Evolutionary conservation across 2,113 vertebrate species (phyloP).

Genomic region (Prunella fulvescens): DNA sequence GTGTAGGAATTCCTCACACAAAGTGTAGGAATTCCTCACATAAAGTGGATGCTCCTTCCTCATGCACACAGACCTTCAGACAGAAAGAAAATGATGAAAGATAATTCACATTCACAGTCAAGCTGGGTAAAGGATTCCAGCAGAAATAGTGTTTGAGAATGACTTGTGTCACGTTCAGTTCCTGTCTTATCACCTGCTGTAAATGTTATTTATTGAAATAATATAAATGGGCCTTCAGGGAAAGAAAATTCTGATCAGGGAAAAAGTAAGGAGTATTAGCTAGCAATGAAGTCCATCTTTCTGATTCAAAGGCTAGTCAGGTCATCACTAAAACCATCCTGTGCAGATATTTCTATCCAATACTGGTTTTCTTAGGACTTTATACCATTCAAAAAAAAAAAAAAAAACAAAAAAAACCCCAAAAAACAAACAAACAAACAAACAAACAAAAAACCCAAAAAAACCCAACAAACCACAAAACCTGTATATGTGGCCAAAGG

Average conservation of each 20-base stretch:
- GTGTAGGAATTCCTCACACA: not conserved
- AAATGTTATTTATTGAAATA: not conserved
- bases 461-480: no score
- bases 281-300: not conserved
- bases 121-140: not conserved
- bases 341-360: not conserved
- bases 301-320: not conserved
- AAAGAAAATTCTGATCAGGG: not conserved
- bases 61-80: not conserved
- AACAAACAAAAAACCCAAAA: no score
- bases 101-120: accelerated
- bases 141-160: not conserved
- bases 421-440: no score
- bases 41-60: not conserved
- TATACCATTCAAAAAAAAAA: not conserved
- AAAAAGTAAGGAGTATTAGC: not conserved
- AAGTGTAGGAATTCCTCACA: accelerated
- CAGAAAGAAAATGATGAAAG: not conserved
- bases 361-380: not conserved
- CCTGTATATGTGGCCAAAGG: accelerated
- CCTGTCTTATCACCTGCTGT: not conserved
- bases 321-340: not conserved
- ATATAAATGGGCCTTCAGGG: not conserved
- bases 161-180: not conserved
- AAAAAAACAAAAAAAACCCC: no score